A percentile compares a stretch with the other conserved stretches of the same genome.
These are phyloP conservation scores for Crossaster papposus DNA, from an alignment of 53 echinoderm and acorn worm species.

Conservation along the genomic window DNA sequence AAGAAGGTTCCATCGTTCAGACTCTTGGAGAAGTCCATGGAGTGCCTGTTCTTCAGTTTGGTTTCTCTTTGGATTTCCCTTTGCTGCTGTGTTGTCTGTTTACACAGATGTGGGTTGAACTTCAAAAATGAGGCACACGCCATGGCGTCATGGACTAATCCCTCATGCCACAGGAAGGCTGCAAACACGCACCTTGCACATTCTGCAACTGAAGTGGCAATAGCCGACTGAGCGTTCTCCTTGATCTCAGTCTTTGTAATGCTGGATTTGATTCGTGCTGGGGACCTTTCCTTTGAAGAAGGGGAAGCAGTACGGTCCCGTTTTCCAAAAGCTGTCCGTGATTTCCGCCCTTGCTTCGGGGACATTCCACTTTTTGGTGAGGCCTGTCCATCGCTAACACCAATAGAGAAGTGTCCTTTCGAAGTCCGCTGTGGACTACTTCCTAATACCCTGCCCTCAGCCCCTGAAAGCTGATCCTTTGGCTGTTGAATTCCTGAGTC, in stretches of 20 bases:
- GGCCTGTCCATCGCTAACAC: slow-evolving; percentile 74
- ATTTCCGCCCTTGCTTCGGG: slow-evolving; percentile 82
- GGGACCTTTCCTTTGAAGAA: slow-evolving; percentile 85
- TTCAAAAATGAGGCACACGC: slow-evolving; percentile 94
- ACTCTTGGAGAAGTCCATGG: slow-evolving; percentile 89
- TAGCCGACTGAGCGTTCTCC: slow-evolving; percentile 79
- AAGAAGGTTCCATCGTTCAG: slow-evolving; percentile 73
- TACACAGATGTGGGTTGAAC: slow-evolving; percentile 82
- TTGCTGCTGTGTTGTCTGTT: slow-evolving; percentile 73
- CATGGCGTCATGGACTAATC: slow-evolving; percentile 92
- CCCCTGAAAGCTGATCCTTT: slow-evolving; percentile 22
- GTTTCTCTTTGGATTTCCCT: slow-evolving; percentile 61
- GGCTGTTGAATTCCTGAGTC: slow-evolving; percentile 13
- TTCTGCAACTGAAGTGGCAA: slow-evolving; percentile 92
- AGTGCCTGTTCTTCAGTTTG: slow-evolving; percentile 95
- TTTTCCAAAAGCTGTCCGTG: slow-evolving; percentile 70
- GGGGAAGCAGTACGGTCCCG: slow-evolving; percentile 92
- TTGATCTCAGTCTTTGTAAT: slow-evolving; percentile 74
- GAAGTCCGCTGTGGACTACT: slow-evolving; percentile 78
- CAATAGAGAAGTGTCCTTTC: slow-evolving; percentile 87
- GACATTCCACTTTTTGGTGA: slow-evolving; percentile 93
- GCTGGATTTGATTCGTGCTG: slow-evolving; percentile 70
- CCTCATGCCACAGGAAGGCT: slow-evolving; percentile 95
- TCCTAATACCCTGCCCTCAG: slow-evolving; percentile 9
- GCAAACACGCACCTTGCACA: slow-evolving; percentile 89